Percentiles rank a stretch among this genome's conserved stretches.
Conservation (phyloP, 2,113 vertebrate genomes). For the Xerus inauris region DNA sequence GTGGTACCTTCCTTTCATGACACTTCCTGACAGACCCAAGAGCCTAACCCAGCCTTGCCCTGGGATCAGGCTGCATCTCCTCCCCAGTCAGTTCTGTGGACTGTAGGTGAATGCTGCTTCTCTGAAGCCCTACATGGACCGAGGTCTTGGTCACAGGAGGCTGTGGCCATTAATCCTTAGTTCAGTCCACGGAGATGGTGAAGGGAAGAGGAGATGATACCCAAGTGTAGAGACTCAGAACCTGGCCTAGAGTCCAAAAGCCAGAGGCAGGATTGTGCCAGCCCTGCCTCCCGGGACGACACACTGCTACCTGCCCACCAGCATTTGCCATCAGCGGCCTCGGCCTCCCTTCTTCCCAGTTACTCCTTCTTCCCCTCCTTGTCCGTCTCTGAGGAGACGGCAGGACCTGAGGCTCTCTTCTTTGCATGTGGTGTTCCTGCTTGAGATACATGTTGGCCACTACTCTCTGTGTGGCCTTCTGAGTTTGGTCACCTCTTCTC, state of each 20-base stretch:
- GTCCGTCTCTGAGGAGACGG: background rate
- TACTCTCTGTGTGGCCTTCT: background rate
- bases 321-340: rapidly evolving
- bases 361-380: background rate
- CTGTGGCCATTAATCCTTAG: background rate
- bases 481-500: background rate
- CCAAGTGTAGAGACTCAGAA: background rate
- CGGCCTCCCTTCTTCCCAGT: background rate
- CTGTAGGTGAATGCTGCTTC: background rate
- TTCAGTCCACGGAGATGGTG: rapidly evolving
- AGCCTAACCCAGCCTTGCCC: background rate
- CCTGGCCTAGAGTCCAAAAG: background rate
- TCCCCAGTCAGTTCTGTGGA: background rate
- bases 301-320: rapidly evolving
- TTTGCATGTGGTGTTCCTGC: rapidly evolving
- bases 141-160: too few relatives aligned
- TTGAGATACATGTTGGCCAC: rapidly evolving
- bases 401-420: rapidly evolving
- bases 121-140: background rate
- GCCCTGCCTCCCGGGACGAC: background rate
- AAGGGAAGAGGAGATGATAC: background rate
- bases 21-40: background rate
- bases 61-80: background rate
- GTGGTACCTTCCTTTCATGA: background rate
- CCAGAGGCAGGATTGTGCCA: background rate